phyloP scores from a whole-genome alignment of 2,113 vertebrate species.

The Baryphthengus martii region DNA sequence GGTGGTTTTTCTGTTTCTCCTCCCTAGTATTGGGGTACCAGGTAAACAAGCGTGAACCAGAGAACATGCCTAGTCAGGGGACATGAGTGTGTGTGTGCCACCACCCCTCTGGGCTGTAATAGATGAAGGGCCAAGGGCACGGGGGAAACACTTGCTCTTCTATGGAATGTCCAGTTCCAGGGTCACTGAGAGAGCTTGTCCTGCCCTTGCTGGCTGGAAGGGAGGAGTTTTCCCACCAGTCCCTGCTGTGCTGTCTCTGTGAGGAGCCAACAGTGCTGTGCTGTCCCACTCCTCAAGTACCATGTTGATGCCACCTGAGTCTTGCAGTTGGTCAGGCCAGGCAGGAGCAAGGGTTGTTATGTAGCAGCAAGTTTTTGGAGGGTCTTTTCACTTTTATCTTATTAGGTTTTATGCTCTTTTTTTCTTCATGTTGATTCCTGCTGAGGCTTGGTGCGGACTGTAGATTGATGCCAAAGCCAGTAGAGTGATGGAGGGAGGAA shows the following conservation, averaged over 20 bases:
- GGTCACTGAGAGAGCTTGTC: neutral
- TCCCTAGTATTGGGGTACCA: neutral
- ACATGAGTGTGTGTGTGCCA: accelerated
- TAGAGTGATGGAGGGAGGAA: neutral
- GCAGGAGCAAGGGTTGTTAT: neutral
- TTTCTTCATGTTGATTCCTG: neutral
- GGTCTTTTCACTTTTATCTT: neutral
- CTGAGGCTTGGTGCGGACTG: neutral
- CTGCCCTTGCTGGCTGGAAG: neutral
- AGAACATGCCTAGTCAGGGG: neutral
- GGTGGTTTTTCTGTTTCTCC: neutral
- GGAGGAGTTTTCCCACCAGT: neutral
- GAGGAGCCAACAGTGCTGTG: neutral
- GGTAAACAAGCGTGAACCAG: neutral
- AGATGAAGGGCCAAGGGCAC: neutral
- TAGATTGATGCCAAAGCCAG: neutral
- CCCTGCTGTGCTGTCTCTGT: neutral
- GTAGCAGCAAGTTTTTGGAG: neutral
- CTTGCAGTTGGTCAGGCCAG: neutral
- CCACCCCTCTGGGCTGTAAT: accelerated
- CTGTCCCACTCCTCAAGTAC: neutral
- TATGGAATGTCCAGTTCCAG: neutral
- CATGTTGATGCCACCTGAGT: accelerated
- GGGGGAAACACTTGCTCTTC: accelerated
- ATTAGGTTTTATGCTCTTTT: neutral